Evolutionary conservation across 2,888 invertebrate species (phyloP).

Genomic region (Griposia aprilina): DNA sequence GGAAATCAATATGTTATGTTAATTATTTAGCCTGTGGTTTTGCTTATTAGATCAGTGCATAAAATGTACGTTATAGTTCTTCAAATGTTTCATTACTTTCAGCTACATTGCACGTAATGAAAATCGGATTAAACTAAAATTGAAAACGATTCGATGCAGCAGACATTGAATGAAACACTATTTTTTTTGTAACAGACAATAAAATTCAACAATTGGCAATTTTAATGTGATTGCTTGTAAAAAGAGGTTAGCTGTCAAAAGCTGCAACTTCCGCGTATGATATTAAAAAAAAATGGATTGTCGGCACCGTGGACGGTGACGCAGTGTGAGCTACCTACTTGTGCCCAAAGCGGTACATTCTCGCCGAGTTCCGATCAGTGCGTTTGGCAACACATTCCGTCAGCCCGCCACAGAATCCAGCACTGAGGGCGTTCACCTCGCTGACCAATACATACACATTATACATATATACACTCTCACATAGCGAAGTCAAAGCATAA

Average conservation of each 20-base stretch:
- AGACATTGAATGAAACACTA: constrained; percentile 4
- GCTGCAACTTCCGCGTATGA: constrained; percentile 46
- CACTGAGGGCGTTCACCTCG: constrained; percentile 84
- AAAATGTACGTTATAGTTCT: neutral
- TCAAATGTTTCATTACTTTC: neutral
- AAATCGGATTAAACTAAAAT: constrained; percentile 5
- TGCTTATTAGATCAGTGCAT: neutral
- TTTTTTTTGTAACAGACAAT: constrained; percentile 10
- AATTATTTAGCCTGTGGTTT: neutral
- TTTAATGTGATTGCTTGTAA: constrained; percentile 35
- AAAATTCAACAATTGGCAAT: constrained; percentile 22
- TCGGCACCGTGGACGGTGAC: constrained; percentile 50
- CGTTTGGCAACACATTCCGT: constrained; percentile 89
- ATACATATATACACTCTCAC: constrained; percentile 60
- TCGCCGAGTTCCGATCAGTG: constrained; percentile 85
- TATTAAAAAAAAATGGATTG: constrained; percentile 51
- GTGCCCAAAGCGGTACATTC: constrained; percentile 79
- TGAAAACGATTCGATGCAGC: neutral
- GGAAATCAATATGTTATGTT: neutral
- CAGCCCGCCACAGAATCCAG: constrained; percentile 82
- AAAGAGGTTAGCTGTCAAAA: constrained; percentile 62
- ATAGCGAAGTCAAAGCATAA: constrained; percentile 59
- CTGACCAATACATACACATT: constrained; percentile 71
- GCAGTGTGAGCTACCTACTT: constrained; percentile 73
- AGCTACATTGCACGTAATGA: neutral